Base-by-base conservation (phyloP, 2,888 invertebrate genomes). In the Margaritifera margaritifera region DNA sequence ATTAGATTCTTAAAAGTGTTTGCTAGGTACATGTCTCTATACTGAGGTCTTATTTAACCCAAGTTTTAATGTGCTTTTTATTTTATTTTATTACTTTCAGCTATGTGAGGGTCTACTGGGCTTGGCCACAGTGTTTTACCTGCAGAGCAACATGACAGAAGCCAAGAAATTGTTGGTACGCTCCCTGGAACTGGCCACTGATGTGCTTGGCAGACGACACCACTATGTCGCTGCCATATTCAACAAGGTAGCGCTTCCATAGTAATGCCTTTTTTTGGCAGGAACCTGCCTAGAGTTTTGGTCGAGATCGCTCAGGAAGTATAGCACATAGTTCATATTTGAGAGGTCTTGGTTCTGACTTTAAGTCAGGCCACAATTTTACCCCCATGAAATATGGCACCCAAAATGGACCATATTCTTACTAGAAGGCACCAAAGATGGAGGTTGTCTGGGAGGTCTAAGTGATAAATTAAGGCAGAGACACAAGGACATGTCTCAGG, bases 161-260 rank as follows among this genome's bases (percentile, higher is more conserved):
- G 77, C 84, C 1, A 81, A 81, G 69, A 78, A 77, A 31, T 68
- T 78, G 51, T 71, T 85, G 69, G 70, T 77, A 0, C 65, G 85
- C 58, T 77, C 83, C 8, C 66, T 79, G 52, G 82, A 85, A 54
- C 72, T 84, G 54, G 80, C 82, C n/a, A 78, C 79, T 0, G 74
- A 78, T 56, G 78, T 84, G 8, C 71, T 85, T 8, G 85, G 85
- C 15, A 74, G 67, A n/a, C 71, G 71, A n/a, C 85, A 85, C 69
- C 82, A 82, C 58, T 84, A 75, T 70, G 82, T 82, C 4, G 82
- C 84, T 15, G 77, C 83, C 42, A 84, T 84, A 50, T 78, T 80
- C 31, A 81, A 81, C 58, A 80, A 79, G 77, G 85, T 84, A 68
- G 20, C 18, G n/a, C 25, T 22, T 50, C 22, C 22, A n/a, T 18